Base-by-base conservation (phyloP, 2,113 vertebrate species). In the Butorides virescens region DNA sequence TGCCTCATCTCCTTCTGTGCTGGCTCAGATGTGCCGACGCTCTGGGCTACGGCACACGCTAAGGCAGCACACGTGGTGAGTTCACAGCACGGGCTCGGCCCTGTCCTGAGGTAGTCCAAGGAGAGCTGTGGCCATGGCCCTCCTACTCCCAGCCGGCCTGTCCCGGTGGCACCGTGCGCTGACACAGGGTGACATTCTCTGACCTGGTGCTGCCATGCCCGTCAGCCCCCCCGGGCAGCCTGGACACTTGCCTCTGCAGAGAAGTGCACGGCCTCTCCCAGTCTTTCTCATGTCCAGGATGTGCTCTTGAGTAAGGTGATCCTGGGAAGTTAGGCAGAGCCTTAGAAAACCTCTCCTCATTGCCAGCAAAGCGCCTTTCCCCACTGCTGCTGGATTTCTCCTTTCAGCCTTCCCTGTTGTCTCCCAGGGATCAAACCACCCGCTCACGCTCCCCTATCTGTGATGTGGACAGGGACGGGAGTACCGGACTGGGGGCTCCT, bases 11-110 rank as follows among this genome's bases (percentile, higher is more conserved):
- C 26, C 56, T 32, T 12, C 34, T 4, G 9, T 9, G 29, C 61
- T 13, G 34, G 34, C 59, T 47, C 22, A 36, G 16, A 34, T 1
- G 1, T 27, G 39, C 14, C 1, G 1, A 3, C 1, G 14, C 50
- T 27, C 16, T 26, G 1, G 18, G 21, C 25, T 23, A 7, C 0
- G 3, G 62, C 4, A 4, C 7, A 5, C 0, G 2, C 59, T 7
- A 34, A 12, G 5, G 15, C 14, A 34, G 36, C 13, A 44, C 42
- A 14, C 14, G 6, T 10, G 3, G 39, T 8, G 44, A n/a, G 13
- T 32, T 23, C 4, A 7, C 25, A 59, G 44, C 15, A 4, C 0
- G 2, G 50, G 50, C 27, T 74, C 27, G 10, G 27, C 27, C 18
- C 9, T 1, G 2, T 10, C 34, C 1, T 0, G 34, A 11, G 21